Evolutionary conservation across 2,888 invertebrate species (phyloP).

Genomic region (Drosophila kanekoi): DNA sequence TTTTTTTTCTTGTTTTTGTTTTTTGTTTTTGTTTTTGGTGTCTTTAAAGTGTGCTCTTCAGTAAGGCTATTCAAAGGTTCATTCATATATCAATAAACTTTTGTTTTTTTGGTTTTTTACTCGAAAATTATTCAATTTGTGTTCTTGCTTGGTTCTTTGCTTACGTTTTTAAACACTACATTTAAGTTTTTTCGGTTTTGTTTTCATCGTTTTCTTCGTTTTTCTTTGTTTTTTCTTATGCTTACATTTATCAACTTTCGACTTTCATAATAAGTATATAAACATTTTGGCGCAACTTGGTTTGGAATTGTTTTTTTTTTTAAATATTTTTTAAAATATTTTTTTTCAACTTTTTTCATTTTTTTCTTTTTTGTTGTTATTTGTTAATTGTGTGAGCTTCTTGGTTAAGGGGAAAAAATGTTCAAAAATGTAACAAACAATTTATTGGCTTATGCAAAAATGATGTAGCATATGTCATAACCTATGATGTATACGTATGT

Average conservation of each 20-base stretch:
- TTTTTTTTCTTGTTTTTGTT: slow-evolving; percentile 4
- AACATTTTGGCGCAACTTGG: slow-evolving; percentile 54
- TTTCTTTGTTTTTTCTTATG: slow-evolving; percentile 20
- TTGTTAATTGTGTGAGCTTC: slow-evolving; percentile 53
- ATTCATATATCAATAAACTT: slow-evolving; percentile 12
- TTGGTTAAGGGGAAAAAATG: slow-evolving; percentile 56
- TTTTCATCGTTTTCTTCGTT: no score
- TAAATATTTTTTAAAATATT: no score
- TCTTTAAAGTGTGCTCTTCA: slow-evolving; percentile 12
- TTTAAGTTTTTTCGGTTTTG: slow-evolving; percentile 26
- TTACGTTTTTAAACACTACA: slow-evolving; percentile 60
- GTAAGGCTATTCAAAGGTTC: slow-evolving; percentile 44
- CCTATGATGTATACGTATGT: slow-evolving; percentile 59
- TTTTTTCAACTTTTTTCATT: slow-evolving; percentile 14
- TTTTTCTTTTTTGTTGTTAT: slow-evolving; percentile 23
- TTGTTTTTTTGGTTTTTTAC: no score
- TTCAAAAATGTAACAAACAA: slow-evolving; percentile 73
- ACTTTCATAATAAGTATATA: slow-evolving; percentile 59
- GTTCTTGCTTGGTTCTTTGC: slow-evolving; percentile 64
- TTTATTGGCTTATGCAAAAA: slow-evolving; percentile 70
- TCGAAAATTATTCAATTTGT: slow-evolving; percentile 27
- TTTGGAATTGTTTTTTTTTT: slow-evolving; percentile 24
- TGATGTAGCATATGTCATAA: slow-evolving; percentile 63
- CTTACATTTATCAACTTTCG: slow-evolving; percentile 33
- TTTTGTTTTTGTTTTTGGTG: slow-evolving; percentile 4